A percentile compares a stretch with the other conserved stretches of the same genome.
Conservation (phyloP, 2,113 vertebrate species). For the Colistium nudipinnis region DNA sequence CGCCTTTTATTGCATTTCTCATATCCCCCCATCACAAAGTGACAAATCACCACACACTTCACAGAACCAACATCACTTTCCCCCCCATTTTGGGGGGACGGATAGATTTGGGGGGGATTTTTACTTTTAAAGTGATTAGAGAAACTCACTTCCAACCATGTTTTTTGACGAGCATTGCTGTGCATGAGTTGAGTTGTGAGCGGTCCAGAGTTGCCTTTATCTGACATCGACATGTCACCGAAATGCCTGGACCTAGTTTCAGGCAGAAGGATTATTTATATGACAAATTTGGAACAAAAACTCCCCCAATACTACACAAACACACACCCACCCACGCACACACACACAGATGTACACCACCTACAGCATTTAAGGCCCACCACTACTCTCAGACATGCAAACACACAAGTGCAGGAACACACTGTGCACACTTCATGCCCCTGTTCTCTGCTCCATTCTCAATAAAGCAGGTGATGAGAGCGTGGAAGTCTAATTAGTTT, state of each 20-base stretch:
- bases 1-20: slow-evolving; percentile 85
- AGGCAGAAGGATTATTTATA: slow-evolving; percentile 14
- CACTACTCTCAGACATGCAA: slow-evolving; percentile 47
- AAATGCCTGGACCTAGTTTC: slow-evolving; percentile 43
- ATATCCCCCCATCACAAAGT: slow-evolving; percentile 82
- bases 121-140: slow-evolving; percentile 77
- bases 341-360: slow-evolving; percentile 12
- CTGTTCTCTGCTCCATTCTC: slow-evolving; percentile 72
- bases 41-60: slow-evolving; percentile 84
- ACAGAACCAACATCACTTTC: slow-evolving; percentile 75
- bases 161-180: slow-evolving; percentile 48
- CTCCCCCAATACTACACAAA: neutral
- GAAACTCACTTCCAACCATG: slow-evolving; percentile 65
- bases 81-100: slow-evolving; percentile 69
- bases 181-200: slow-evolving; percentile 25
- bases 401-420: slow-evolving; percentile 59
- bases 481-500: slow-evolving; percentile 91
- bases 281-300: slow-evolving; percentile 30
- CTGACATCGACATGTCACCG: slow-evolving; percentile 20
- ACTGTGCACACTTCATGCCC: slow-evolving; percentile 62
- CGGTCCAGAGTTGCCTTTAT: slow-evolving; percentile 26
- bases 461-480: slow-evolving; percentile 83
- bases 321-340: slow-evolving; percentile 3
- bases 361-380: slow-evolving; percentile 28
- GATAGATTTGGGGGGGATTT: slow-evolving; percentile 64